Conservation (phyloP, 2,113 vertebrate genomes). For the Hylia prasina region DNA sequence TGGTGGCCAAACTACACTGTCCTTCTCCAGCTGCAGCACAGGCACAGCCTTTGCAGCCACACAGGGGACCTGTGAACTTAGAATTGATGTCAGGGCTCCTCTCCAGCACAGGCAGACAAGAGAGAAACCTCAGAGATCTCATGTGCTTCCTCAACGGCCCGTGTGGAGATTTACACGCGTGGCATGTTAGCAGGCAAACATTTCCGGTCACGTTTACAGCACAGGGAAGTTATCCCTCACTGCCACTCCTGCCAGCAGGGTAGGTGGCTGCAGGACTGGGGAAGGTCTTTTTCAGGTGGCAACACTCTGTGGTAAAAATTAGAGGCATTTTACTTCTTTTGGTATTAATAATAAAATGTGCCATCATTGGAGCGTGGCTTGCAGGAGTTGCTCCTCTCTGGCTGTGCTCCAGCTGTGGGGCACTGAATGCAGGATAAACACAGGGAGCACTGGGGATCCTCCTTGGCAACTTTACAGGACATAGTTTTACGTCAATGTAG, state of each 20-base stretch:
- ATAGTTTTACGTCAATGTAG: not conserved
- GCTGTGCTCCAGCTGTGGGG: not conserved
- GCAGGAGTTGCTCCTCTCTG: not conserved
- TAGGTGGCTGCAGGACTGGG: fast-evolving
- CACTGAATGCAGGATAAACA: not conserved
- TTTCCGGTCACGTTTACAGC: not conserved
- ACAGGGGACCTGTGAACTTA: not conserved
- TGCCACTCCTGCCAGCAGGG: not conserved
- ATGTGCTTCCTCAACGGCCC: not conserved
- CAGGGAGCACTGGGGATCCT: not conserved
- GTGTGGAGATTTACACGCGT: not conserved
- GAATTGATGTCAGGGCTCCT: fast-evolving
- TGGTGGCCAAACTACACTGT: fast-evolving
- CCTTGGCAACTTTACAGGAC: not conserved
- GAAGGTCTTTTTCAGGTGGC: not conserved
- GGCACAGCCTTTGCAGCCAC: not conserved
- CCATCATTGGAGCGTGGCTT: not conserved
- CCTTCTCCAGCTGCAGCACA: not conserved
- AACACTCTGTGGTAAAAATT: not conserved
- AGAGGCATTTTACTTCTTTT: not conserved
- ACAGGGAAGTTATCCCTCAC: not conserved
- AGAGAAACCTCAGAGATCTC: not conserved
- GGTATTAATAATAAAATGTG: not conserved
- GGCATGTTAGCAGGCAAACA: not conserved
- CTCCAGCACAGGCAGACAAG: not conserved